Percentiles rank a stretch among this genome's conserved stretches.
phyloP scores from a whole-genome alignment of 1,140 invertebrate species.

The Temnothorax longispinosus region DNA sequence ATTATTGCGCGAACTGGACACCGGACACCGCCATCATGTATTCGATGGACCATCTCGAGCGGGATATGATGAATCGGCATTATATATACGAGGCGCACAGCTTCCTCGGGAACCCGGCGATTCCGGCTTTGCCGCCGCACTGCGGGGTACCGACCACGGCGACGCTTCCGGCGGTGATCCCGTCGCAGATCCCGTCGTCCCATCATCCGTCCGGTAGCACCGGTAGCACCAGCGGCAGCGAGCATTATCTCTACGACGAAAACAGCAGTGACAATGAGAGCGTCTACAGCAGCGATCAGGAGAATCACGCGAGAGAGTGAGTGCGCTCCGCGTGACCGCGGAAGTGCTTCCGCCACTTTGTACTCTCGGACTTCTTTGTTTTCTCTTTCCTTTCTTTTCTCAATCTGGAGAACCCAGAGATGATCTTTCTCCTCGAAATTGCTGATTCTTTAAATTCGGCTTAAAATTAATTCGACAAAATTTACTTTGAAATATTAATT shows the following conservation, averaged over 20 bases:
- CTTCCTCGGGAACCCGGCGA: constrained; percentile 83
- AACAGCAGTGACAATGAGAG: constrained; percentile 83
- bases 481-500: not conserved
- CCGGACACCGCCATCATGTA: constrained; percentile 80
- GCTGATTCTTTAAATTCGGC: not conserved
- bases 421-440: not conserved
- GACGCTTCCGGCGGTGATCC: constrained; percentile 74
- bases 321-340: not conserved
- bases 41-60: constrained; percentile 86
- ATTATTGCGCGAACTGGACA: not conserved
- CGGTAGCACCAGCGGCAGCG: constrained; percentile 83
- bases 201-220: constrained; percentile 81
- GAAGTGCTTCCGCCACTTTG: not conserved
- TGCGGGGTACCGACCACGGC: constrained; percentile 76
- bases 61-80: constrained; percentile 86
- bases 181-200: constrained; percentile 76
- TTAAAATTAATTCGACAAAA: not conserved
- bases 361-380: not conserved
- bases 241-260: constrained; percentile 81
- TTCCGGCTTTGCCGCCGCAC: constrained; percentile 78
- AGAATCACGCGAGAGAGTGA: constrained; percentile 82
- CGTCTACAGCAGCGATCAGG: constrained; percentile 82
- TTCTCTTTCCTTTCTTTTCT: not conserved
- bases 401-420: too few species aligned
- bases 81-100: constrained; percentile 86